Evolutionary conservation across 53 echinoderm and acorn worm genomes (phyloP).

Genomic region (Hippasteria phrygiana): DNA sequence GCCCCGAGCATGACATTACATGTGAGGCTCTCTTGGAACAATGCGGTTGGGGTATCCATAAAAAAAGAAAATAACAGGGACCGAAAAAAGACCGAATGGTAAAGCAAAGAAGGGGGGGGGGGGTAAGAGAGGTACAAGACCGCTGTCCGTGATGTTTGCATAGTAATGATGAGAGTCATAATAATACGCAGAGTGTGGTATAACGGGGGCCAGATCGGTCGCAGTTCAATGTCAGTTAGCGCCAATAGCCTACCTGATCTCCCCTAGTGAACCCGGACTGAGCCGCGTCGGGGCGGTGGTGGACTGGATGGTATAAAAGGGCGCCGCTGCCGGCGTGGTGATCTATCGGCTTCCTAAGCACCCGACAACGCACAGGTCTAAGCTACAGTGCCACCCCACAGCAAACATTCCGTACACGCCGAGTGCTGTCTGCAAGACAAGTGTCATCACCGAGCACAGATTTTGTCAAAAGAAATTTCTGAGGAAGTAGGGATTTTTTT

Average conservation of each 20-base stretch:
- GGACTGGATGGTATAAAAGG: conserved; percentile 41
- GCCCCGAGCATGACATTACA: conserved; percentile 66
- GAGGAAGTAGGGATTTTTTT: neutral
- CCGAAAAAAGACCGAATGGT: neutral
- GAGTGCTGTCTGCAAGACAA: neutral
- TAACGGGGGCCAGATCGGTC: conserved; percentile 37
- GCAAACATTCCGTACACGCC: conserved; percentile 14
- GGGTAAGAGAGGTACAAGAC: neutral
- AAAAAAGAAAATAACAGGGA: conserved; percentile 22
- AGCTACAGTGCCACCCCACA: neutral
- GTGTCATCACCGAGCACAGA: neutral
- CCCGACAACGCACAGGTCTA: neutral
- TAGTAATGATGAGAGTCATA: conserved; percentile 64
- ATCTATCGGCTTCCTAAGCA: conserved; percentile 27
- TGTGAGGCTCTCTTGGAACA: conserved; percentile 43
- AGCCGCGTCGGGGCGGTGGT: neutral
- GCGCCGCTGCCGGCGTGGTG: conserved; percentile 19
- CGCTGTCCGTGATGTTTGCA: conserved; percentile 60
- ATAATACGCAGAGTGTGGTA: conserved; percentile 20
- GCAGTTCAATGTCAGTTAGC: conserved; percentile 61
- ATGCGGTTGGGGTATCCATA: conserved; percentile 60
- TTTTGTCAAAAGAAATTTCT: neutral
- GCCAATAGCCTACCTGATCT: conserved; percentile 40
- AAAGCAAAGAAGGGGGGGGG: conserved; percentile 15
- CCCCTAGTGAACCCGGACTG: neutral